Evolutionary conservation across 2,113 vertebrate species (phyloP).

Genomic region (chimpanzee (Pan troglodytes)): NHGRI_mPanTro3-v2.1_pri NC_086015.1:65198501-65199000

Average conservation of each 20-base stretch:
- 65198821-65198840: background rate
- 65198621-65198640: background rate
- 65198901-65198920: background rate
- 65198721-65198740: background rate
- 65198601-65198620: slow-evolving; percentile 22
- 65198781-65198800: background rate
- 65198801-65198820: background rate
- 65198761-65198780: background rate
- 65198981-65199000: background rate
- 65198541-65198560: background rate
- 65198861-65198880: background rate
- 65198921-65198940: background rate
- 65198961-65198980: background rate
- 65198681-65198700: background rate
- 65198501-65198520: background rate
- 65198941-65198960: background rate
- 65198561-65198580: background rate
- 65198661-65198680: background rate
- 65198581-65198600: background rate
- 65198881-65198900: background rate
- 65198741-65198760: background rate
- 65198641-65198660: background rate
- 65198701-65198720: background rate
- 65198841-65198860: background rate
- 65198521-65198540: background rate